phyloP scores from a whole-genome alignment of 2,888 invertebrate species.

The Sphecodes monilicornis region DNA sequence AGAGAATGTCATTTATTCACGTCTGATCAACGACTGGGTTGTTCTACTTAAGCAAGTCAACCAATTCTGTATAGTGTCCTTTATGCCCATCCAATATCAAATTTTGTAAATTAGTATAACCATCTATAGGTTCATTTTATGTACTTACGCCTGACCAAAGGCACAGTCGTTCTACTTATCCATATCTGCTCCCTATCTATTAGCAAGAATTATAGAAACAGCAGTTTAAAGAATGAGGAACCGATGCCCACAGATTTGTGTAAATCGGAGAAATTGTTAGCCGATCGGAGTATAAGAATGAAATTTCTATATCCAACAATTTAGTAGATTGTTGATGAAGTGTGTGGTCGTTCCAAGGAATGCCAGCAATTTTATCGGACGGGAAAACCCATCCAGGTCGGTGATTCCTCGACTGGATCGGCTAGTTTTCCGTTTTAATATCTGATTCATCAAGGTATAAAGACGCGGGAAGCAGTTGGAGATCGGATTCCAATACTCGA shows the following conservation, averaged over 20 bases:
- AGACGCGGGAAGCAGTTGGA: background rate
- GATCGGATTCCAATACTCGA: conserved; percentile 27
- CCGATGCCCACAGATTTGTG: background rate
- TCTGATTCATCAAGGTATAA: conserved; percentile 21
- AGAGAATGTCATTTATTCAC: no score
- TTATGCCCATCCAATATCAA: no score
- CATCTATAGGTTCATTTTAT: no score
- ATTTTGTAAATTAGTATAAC: no score
- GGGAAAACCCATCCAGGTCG: background rate
- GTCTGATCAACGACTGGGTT: no score
- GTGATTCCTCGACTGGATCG: conserved; percentile 4
- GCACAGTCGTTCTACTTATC: no score
- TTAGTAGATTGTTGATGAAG: background rate
- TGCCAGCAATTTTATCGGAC: conserved; percentile 8
- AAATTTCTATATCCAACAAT: background rate
- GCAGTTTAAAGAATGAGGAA: background rate
- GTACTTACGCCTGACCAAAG: no score
- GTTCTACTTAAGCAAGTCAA: no score
- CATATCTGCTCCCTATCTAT: no score
- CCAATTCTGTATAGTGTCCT: no score
- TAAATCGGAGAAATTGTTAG: background rate
- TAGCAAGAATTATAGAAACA: no score
- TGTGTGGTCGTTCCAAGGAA: background rate
- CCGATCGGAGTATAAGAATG: background rate
- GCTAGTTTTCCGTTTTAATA: conserved; percentile 16